Evolutionary conservation across 1,140 invertebrate species (phyloP), one percentile per base, ranked within the genome.

Genomic region (Drosophila mojavensis): DNA sequence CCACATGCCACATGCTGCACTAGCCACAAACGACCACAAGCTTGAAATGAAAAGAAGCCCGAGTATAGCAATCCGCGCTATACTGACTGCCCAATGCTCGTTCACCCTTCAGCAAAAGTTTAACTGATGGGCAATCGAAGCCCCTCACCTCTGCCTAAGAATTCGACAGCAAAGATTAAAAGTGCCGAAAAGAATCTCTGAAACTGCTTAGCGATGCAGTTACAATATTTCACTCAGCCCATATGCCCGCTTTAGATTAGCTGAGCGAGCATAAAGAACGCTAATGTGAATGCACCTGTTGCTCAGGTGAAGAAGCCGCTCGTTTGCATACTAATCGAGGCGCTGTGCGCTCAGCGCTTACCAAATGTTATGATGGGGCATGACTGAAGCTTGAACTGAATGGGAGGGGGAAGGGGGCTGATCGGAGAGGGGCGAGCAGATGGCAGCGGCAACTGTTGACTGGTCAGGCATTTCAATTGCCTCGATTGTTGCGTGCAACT

Each of bases 251-350:
- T 4, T 4, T 3, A 4, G 10, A 39, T 9, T 39, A 2, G 36
- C 36, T 7, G 36, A 39, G 36, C 36, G 36, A 10, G 36, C 36
- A 39, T 39, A 39, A 11, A 39, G 36, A 39, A 39, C 36, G 36
- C 11, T 39, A 39, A 39, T 55, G 60, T 65, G 65, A 60, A 72
- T 63, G 79, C 80, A 83, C 82, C 82, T 85, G 82, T 69, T 47
- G 59, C 78, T 13, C 53, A 59, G 54, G 45, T 43, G 26, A 17
- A 53, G 17, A 33, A 20, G 47, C 47, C 66, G 15, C 43, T 69
- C 61, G 48, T 88, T 86, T 89, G 83, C 83, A 86, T 86, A 88
- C 79, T 88, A 86, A 86, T 74, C 73, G 79, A 82, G 75, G 79
- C 82, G 43, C 43, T 47, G 10, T 11, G 43, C 43, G 43, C 43